Base-by-base conservation (phyloP, 2,888 invertebrate genomes). In the Erpobdella octoculata region DNA sequence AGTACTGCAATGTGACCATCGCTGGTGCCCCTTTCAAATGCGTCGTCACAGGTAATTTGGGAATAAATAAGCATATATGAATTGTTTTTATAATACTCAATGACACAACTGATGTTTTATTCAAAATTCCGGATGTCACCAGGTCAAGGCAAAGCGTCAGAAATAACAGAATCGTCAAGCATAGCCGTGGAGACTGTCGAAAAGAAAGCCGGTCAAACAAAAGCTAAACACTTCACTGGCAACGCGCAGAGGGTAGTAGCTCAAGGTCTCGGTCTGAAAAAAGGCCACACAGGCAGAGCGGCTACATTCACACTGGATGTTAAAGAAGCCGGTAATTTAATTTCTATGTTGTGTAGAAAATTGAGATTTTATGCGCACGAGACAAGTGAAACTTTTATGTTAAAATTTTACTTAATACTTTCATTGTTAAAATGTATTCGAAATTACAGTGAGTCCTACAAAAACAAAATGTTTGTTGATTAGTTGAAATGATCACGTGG, bases 191-290 rank as follows among this genome's bases (percentile, higher is more conserved):
- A 95, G 83, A 95, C 92, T 77, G 86, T 93, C 75, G 93, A 82
- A 74, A 82, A 82, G 78, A 81, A 81, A 73, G 77, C 80, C 0
- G 68, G 68, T 6, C 33, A 33, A n/a, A 74, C 75, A 21, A 73
- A 89, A 70, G 85, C 92, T 78, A 94, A 94, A 0, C 86, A 88
- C 78, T 95, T 95, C 86, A 91, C 91, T 83, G 95, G 95, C 21
- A 93, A 97, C 81, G 93, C 95, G 33, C 86, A 87, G 68, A 93
- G 93, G 84, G 92, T 95, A 38, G 87, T 88, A 72, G 91, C 91
- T 81, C 94, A 93, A 85, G 97, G 97, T 74, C 91, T 93, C 89
- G 97, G 97, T 0, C 85, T 97, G 79, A 94, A 96, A 86, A 94
- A 93, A 84, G 95, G 95, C 28, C 93, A 91, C 80, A 84, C 93